Evolutionary conservation across 1,140 invertebrate genomes (phyloP).

Genomic region (Anastrepha ludens): DNA sequence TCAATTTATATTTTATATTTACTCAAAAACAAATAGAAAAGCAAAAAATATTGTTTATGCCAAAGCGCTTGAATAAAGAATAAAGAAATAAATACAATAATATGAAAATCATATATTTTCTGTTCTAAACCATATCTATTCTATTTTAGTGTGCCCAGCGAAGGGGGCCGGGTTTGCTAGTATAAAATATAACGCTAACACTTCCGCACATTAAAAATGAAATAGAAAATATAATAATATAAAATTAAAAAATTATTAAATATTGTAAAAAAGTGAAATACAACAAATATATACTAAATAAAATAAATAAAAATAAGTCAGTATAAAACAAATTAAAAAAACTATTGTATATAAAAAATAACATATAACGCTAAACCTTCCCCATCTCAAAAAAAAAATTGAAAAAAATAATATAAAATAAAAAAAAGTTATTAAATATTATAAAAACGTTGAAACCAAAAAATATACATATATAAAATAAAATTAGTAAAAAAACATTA

Average conservation of each 20-base stretch:
- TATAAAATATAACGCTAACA: neutral
- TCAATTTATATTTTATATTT: no score
- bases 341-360: neutral
- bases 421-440: no score
- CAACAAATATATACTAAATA: neutral
- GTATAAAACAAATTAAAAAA: neutral
- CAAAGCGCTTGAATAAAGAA: no score
- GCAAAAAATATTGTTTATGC: no score
- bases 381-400: neutral
- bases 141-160: no score
- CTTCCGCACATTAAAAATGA: neutral
- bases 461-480: neutral
- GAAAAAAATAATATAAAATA: neutral
- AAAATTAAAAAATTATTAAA: conserved; percentile 9
- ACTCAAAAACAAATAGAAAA: no score
- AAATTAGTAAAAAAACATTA: neutral
- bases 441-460: neutral
- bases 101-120: no score
- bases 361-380: no score
- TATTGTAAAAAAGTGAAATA: neutral
- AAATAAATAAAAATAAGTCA: neutral
- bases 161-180: no score
- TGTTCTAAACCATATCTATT: no score
- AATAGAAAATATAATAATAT: no score
- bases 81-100: no score